Evolutionary conservation across 2,888 invertebrate species (phyloP), one percentile per base, ranked within the genome.

Genomic region (Agrenia bidenticulata): DNA sequence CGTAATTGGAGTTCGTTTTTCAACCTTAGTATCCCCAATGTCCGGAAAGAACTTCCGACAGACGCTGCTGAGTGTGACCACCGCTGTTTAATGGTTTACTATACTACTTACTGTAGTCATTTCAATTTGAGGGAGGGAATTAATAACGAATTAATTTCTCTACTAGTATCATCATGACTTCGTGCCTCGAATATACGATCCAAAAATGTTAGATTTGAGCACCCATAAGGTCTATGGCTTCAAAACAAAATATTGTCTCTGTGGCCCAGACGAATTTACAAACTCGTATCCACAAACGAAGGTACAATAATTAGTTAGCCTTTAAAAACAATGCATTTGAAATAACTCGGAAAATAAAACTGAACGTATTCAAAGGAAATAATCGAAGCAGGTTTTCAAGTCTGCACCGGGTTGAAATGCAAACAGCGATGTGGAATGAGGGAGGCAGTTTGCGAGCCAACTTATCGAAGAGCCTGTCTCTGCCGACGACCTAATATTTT

Each of bases 361-460:
- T 32, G 4, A 7, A 11, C 23, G 15, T 24, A 49, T 23, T 51
- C 5, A 15, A 17, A 69, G 70, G 62, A 42, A 49, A 42, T 70
- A 1, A 61, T 54, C 9, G 51, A 42, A 5, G 61, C 64, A 63
- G 70, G 70, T n/a, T 70, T 70, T 24, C 70, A 70, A 42, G 45
- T 58, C 13, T 70, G 70, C 37, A 70, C 70, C 4, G 70, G 59
- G 2, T 59, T 70, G 17, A 67, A 67, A 32, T 70, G 70, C 41
- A 70, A 68, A 49, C 50, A 54, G 19, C 17, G 70, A 17, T 70
- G 70, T 62, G 67, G 66, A 23, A 68, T 68, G 63, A 63, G 61
- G n/a, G 54, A 61, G 7, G 70, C 70, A 2, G 19, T 50, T n/a
- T 70, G 70, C 26, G 70, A 70, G n/a, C 70, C 67, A 1, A 68